Evolutionary conservation across 92 coral and sea anemone species (phyloP).

Genomic region (Epizoanthus stellaris): DNA sequence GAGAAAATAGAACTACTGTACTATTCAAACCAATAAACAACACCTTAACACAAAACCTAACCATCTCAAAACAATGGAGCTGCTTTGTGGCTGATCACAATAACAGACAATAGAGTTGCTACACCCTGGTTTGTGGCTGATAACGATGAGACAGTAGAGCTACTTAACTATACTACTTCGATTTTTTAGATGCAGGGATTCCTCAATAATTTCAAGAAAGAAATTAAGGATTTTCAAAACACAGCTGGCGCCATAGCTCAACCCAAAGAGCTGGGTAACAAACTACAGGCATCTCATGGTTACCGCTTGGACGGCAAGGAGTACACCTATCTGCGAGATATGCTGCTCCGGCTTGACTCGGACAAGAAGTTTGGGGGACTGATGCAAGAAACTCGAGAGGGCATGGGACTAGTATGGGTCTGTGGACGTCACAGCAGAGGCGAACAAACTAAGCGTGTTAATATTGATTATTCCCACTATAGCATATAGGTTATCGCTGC

Average conservation of each 20-base stretch:
- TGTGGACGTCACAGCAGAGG: conserved; percentile 64
- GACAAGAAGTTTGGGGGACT: conserved; percentile 71
- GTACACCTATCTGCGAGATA: conserved; percentile 46
- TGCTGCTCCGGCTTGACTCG: conserved; percentile 45
- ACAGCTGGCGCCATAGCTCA: conserved; percentile 54
- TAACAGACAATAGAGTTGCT: too few relatives aligned
- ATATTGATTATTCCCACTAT: conserved; percentile 6
- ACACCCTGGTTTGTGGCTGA: too few relatives aligned
- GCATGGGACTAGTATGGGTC: conserved; percentile 73
- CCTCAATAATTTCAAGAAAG: conserved; percentile 41
- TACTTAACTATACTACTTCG: not conserved
- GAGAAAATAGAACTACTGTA: too few relatives aligned
- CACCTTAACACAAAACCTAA: too few relatives aligned
- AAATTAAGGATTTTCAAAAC: conserved; percentile 51
- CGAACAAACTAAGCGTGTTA: conserved; percentile 19
- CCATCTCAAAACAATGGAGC: too few relatives aligned
- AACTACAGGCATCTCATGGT: conserved; percentile 44
- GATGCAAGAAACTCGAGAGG: conserved; percentile 68
- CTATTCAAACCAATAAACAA: too few relatives aligned
- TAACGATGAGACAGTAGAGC: too few relatives aligned
- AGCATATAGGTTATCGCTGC: not conserved
- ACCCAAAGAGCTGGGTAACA: conserved; percentile 59
- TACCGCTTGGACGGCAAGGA: conserved; percentile 62
- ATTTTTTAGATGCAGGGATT: conserved; percentile 64
- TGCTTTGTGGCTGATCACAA: too few relatives aligned